phyloP scores from a whole-genome alignment of 2,113 vertebrate genomes.

The Erythrocebus patas region DNA sequence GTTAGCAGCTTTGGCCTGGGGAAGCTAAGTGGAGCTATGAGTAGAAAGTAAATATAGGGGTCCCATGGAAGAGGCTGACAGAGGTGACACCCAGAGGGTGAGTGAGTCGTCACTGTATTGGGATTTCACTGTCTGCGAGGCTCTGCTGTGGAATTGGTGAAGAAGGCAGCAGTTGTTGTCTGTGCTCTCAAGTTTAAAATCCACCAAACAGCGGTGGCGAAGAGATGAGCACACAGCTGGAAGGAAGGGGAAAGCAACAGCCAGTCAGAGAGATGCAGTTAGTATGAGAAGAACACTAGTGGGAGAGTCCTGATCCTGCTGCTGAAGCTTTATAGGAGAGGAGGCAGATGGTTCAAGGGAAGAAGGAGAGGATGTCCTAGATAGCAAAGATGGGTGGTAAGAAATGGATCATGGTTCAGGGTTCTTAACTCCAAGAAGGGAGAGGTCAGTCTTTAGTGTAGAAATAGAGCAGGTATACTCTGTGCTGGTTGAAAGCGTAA shows the following conservation, averaged over 20 bases:
- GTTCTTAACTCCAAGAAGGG: background rate
- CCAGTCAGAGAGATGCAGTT: rapidly evolving
- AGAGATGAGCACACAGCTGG: no score
- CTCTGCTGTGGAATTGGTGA: background rate
- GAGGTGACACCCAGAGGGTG: rapidly evolving
- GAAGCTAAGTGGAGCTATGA: background rate
- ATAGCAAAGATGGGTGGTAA: rapidly evolving
- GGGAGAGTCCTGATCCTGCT: background rate
- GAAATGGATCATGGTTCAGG: background rate
- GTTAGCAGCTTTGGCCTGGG: background rate
- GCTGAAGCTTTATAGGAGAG: background rate
- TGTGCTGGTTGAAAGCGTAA: background rate
- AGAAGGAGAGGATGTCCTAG: background rate
- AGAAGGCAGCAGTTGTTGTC: background rate
- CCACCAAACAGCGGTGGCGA: background rate
- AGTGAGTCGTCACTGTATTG: background rate
- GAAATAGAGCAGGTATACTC: background rate
- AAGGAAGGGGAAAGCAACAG: background rate
- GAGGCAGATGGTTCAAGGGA: background rate
- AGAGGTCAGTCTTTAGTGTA: background rate
- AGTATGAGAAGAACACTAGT: rapidly evolving
- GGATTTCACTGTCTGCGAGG: background rate
- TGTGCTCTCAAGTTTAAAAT: background rate
- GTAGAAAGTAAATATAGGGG: background rate
- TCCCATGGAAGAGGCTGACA: background rate